A percentile compares a stretch with the other conserved stretches of the same genome.
phyloP scores from a whole-genome alignment of 2,113 vertebrate genomes.

The Archilochus colubris region DNA sequence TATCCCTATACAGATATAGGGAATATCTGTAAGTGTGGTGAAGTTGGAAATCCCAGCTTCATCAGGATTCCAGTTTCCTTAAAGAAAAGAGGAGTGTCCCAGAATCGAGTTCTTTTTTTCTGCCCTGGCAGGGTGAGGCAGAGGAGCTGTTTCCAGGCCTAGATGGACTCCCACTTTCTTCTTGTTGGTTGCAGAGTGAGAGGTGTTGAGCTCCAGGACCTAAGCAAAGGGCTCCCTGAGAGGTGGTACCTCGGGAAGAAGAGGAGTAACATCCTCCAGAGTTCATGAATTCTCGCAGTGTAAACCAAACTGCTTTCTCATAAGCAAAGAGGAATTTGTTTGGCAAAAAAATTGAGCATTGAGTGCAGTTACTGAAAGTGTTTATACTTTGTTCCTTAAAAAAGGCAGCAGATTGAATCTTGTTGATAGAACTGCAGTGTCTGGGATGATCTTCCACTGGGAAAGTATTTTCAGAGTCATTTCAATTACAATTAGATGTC shows the following conservation, averaged over 20 bases:
- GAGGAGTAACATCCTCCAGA: not conserved
- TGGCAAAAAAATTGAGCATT: not conserved
- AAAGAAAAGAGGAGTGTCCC: not conserved
- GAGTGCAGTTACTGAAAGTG: conserved; percentile 27
- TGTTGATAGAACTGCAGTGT: not conserved
- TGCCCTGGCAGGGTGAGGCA: not conserved
- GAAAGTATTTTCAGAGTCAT: not conserved
- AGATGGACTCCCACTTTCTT: rapidly evolving
- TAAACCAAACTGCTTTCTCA: conserved; percentile 12
- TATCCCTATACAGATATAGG: not conserved
- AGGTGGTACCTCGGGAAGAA: not conserved
- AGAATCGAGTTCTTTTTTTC: not conserved
- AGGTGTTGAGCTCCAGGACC: not conserved
- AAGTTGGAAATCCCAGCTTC: not conserved
- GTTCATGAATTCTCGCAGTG: not conserved
- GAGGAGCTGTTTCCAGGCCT: not conserved
- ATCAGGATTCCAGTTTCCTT: not conserved
- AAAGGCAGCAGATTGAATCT: not conserved
- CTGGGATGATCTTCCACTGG: not conserved
- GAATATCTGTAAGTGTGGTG: not conserved
- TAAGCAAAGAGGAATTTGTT: not conserved
- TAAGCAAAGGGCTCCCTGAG: not conserved
- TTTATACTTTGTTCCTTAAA: conserved; percentile 37
- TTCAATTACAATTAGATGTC: not conserved
- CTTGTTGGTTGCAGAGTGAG: not conserved